Percentiles rank a stretch among this genome's conserved stretches.
Conservation (phyloP, 2,888 invertebrate genomes). For the Cantharis nigra region DNA sequence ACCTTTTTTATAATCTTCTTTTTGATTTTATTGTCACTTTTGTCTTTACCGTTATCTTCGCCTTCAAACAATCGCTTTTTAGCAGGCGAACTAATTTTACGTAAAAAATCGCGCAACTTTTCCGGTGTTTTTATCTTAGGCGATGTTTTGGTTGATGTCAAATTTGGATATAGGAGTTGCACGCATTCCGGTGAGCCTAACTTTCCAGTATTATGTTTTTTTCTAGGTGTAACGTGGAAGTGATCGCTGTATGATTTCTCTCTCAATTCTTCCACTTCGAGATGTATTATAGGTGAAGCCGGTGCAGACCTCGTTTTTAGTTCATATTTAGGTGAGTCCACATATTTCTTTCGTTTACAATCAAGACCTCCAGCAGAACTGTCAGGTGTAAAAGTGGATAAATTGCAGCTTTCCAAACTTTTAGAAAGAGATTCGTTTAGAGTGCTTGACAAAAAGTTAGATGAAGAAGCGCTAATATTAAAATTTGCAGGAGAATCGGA, state of each 20-base stretch:
- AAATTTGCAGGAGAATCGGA: constrained; percentile 14
- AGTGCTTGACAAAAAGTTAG: constrained; percentile 44
- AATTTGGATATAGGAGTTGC: constrained; percentile 47
- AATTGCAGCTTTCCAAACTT: constrained; percentile 44
- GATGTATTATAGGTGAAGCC: constrained; percentile 21
- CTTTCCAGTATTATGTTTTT: constrained; percentile 18
- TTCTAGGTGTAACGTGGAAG: constrained; percentile 12
- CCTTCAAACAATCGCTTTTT: constrained; percentile 43
- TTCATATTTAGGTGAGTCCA: constrained; percentile 10
- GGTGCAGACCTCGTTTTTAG: constrained; percentile 26
- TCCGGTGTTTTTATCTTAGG: constrained; percentile 35
- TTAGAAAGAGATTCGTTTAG: constrained; percentile 47
- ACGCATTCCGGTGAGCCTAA: constrained; percentile 43
- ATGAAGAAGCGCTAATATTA: constrained; percentile 21
- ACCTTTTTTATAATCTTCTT: constrained; percentile 7
- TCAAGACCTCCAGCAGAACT: constrained; percentile 8
- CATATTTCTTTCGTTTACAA: constrained; percentile 7
- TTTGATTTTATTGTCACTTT: constrained; percentile 4
- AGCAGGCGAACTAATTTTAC: constrained; percentile 39
- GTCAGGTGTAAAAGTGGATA: constrained; percentile 31
- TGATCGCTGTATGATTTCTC: constrained; percentile 17
- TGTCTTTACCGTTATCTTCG: background rate
- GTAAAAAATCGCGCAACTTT: constrained; percentile 34
- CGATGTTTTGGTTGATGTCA: constrained; percentile 31
- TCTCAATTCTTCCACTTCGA: constrained; percentile 1